Base-by-base conservation (phyloP, 2,888 invertebrate species). In the Drosophila sordidapex region DNA sequence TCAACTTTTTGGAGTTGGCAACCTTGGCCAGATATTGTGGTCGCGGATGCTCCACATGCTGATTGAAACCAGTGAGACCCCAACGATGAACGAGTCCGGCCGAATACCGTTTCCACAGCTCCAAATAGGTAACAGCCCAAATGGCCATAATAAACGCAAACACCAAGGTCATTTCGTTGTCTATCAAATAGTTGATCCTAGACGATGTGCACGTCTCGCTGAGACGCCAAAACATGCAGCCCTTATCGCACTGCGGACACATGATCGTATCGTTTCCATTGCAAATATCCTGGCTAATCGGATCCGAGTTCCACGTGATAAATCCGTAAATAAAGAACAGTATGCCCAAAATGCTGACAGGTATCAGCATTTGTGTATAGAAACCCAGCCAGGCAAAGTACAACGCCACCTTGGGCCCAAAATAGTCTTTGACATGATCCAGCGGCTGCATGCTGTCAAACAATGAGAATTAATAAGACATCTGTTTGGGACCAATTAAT, bases 331-430 rank as follows among this genome's bases (percentile, higher is more conserved):
- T 80, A 81, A 96, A 95, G 90, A 95, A 96, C 27, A 96, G 75
- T 27, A 96, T 89, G 18, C 96, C 96, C 61, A 96, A 93, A 61
- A 96, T 92, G 63, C 96, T 94, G 4, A 96, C 95, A 18, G 96
- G 96, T 79, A 97, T 96, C 65, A 97, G 93, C 96, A 97, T 96
- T 91, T 96, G 95, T 0, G 97, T 97, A 91, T 97, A 97, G 93
- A 96, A 97, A 46, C 97, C 97, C 54, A 97, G 94, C 97, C 97
- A 97, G 18, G 97, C 95, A 93, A 97, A 97, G 92, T 97, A 97
- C 67, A 97, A 93, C 0, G 96, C 97, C 81, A 96, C 95, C 93
- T 96, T 96, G 4, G 96, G 95, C 54, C 96, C 96, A 91, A 96
- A 96, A 92, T 96, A 96, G 87, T 96, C 95, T 94, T 96, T 95